A percentile compares a stretch with the other conserved stretches of the same genome.
These are phyloP conservation scores for Bettongia penicillata DNA, from an alignment of 2,113 vertebrate genomes.

Conservation along the genomic window DNA sequence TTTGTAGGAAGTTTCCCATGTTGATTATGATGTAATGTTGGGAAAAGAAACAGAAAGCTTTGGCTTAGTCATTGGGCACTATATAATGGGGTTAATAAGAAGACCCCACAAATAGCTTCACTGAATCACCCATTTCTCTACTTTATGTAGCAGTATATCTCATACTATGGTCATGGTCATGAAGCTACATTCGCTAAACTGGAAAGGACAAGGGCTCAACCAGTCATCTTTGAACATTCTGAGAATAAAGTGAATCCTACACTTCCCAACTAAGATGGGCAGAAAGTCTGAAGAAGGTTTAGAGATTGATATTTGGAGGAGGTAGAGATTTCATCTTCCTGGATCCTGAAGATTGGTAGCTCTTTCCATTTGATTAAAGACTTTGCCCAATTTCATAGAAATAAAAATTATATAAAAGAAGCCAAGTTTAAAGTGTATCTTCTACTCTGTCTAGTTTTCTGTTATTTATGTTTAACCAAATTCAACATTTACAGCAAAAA, in stretches of 20 bases:
- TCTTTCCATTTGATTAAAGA: not conserved
- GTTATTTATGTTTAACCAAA: not conserved
- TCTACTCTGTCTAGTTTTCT: not conserved
- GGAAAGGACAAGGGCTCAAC: conserved; percentile 25
- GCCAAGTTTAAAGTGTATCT: not conserved
- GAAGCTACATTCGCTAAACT: conserved; percentile 10
- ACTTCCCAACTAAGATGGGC: conserved; percentile 33
- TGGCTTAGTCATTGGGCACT: conserved; percentile 11
- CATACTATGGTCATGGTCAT: not conserved
- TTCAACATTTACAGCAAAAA: not conserved
- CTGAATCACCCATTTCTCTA: conserved; percentile 36
- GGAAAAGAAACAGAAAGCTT: conserved; percentile 6
- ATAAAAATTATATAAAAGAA: not conserved
- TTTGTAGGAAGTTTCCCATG: not conserved
- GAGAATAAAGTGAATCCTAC: not conserved
- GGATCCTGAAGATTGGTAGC: conserved; percentile 28
- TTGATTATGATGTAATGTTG: not conserved
- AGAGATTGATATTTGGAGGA: not conserved
- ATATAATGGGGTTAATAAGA: conserved; percentile 32
- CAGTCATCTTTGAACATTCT: not conserved
- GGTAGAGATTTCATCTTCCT: not conserved
- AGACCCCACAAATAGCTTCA: conserved; percentile 28
- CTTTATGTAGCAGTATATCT: conserved; percentile 38
- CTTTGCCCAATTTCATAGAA: not conserved
- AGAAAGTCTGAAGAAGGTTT: conserved; percentile 4